Evolutionary conservation across 2,113 vertebrate genomes (phyloP).

Genomic region (Prinia subflava): DNA sequence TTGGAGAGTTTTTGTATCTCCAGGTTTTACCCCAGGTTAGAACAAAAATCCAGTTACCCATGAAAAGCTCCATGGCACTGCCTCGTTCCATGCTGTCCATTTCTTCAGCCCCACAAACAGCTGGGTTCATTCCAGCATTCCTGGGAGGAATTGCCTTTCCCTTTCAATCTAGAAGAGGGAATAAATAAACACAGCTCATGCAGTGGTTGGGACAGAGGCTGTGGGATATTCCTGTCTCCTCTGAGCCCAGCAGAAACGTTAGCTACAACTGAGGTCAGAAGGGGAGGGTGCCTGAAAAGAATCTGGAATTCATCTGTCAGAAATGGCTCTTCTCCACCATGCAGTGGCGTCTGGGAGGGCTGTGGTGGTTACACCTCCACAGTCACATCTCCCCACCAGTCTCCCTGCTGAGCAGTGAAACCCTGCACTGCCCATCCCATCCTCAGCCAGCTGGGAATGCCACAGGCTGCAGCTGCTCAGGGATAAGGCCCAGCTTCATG

Average conservation of each 20-base stretch:
- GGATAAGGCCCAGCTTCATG: not conserved
- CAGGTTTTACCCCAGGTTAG: not conserved
- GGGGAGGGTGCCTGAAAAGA: not conserved
- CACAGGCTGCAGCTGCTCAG: not conserved
- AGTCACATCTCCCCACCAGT: not conserved
- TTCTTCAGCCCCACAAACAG: not conserved
- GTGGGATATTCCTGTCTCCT: not conserved
- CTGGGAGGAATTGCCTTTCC: not conserved
- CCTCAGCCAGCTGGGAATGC: not conserved
- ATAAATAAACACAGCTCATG: not conserved
- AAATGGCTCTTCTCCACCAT: not conserved
- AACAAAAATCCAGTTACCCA: not conserved
- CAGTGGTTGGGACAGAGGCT: not conserved
- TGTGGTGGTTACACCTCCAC: not conserved
- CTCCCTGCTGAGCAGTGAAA: not conserved
- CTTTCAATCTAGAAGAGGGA: not conserved
- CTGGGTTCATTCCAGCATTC: not conserved
- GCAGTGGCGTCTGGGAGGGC: not conserved
- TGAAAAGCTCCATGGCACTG: not conserved
- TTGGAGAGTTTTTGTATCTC: not conserved
- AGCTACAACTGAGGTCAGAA: not conserved
- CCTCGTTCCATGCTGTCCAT: accelerated
- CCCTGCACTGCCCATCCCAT: not conserved
- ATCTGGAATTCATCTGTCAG: not conserved
- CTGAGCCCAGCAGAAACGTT: not conserved